Evolutionary conservation across 2,888 invertebrate species (phyloP), one percentile per base, ranked within the genome.

Genomic region (Drosophila helvetica): DNA sequence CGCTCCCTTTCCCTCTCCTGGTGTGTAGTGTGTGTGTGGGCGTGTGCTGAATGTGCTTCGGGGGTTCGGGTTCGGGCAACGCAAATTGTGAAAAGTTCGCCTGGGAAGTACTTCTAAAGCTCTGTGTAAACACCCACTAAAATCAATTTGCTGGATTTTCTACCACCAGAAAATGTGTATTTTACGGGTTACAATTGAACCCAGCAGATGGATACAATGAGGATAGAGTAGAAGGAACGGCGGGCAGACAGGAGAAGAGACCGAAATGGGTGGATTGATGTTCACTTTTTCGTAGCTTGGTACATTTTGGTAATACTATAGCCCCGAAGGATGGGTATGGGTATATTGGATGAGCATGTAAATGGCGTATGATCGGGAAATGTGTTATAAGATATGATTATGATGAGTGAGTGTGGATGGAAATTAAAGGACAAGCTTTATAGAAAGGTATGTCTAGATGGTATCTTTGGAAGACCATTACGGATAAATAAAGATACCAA

Each of bases 101-200:
- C 80, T 68, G 86, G 70, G 67, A 79, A 84, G 85, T 83, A 78
- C 81, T 78, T 88, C 81, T 83, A 89, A 66, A 85, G 80, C 85
- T 88, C 76, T 87, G 80, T 84, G 86, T 88, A 88, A 90, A 90
- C 91, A 90, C 88, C 90, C 90, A 90, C 89, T 87, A 84, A 89
- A 90, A 90, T 87, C 90, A 90, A 90, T 90, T 90, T 90, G 79
- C 76, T 80, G 82, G 80, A 89, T 82, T 88, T 88, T 84, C 82
- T 88, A 85, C 85, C 85, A 88, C 87, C 87, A 86, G 87, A 79
- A 85, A 88, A 84, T 84, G 86, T 84, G 88, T 88, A 88, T 84
- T 84, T 86, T 86, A 83, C 87, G 88, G 88, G 75, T 72, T 78
- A 75, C 79, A 71, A 75, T 76, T 78, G 80, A 77, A 72, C 46